Evolutionary conservation across 1,140 invertebrate genomes (phyloP).

Genomic region (Magallana angulata): DNA sequence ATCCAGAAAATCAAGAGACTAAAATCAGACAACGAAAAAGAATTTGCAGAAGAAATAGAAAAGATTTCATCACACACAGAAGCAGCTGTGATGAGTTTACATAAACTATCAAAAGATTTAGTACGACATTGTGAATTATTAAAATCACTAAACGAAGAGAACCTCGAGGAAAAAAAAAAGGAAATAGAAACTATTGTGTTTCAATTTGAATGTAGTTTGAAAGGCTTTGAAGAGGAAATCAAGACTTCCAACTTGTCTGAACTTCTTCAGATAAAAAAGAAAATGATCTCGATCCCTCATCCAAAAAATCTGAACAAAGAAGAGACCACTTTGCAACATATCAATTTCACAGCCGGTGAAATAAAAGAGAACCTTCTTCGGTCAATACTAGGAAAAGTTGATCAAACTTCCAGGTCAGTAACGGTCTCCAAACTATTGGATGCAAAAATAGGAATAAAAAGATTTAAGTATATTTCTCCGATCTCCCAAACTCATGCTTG

Average conservation of each 20-base stretch:
- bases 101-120: not conserved
- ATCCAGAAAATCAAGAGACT: not conserved
- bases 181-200: not conserved
- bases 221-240: not conserved
- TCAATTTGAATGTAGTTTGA: not conserved
- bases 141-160: not conserved
- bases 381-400: not conserved
- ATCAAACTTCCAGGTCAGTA: not conserved
- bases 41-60: not conserved
- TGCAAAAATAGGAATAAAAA: not conserved
- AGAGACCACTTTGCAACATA: not conserved
- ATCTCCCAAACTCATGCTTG: not conserved
- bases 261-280: not conserved
- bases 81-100: not conserved
- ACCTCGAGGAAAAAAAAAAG: not conserved
- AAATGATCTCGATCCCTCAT: not conserved
- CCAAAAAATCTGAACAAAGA: not conserved
- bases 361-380: not conserved
- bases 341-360: not conserved
- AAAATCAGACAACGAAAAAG: not conserved
- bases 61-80: not conserved
- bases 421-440: conserved; percentile 3
- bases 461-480: conserved; percentile 5
- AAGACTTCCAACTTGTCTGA: not conserved
- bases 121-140: not conserved